phyloP scores from a whole-genome alignment of 2,797 vertebrate species.

The Bradypodion ventrale region DNA sequence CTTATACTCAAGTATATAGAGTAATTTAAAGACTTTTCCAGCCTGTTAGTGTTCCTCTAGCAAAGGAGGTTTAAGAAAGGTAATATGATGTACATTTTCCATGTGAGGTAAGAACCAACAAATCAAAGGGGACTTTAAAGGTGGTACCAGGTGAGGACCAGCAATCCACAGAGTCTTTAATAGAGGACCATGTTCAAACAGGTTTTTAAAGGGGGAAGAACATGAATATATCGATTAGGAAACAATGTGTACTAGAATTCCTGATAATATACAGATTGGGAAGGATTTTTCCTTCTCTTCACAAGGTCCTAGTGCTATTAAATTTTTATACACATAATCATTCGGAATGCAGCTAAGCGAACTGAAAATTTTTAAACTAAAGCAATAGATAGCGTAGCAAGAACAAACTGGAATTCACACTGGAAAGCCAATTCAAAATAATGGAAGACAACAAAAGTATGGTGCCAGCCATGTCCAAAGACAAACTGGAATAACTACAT shows the following conservation, averaged over 20 bases:
- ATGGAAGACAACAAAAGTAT: background rate
- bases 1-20: too few relatives aligned
- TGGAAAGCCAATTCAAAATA: background rate
- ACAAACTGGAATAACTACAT: background rate
- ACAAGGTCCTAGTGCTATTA: background rate
- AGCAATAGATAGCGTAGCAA: background rate
- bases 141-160: background rate
- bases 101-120: background rate
- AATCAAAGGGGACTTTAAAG: background rate
- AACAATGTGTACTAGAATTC: background rate
- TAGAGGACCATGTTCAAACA: background rate
- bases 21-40: slow-evolving; percentile 6
- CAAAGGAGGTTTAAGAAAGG: background rate
- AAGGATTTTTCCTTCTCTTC: background rate
- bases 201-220: background rate
- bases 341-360: background rate
- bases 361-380: background rate
- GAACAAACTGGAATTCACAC: background rate
- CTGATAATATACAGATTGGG: background rate
- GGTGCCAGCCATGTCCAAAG: background rate
- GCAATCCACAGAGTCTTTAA: background rate
- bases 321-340: background rate
- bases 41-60: background rate
- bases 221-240: background rate
- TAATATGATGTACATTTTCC: background rate